Percentiles rank a stretch among this genome's conserved stretches.
phyloP scores from a whole-genome alignment of 2,888 invertebrate species.

The Drosophila meridiana region DNA sequence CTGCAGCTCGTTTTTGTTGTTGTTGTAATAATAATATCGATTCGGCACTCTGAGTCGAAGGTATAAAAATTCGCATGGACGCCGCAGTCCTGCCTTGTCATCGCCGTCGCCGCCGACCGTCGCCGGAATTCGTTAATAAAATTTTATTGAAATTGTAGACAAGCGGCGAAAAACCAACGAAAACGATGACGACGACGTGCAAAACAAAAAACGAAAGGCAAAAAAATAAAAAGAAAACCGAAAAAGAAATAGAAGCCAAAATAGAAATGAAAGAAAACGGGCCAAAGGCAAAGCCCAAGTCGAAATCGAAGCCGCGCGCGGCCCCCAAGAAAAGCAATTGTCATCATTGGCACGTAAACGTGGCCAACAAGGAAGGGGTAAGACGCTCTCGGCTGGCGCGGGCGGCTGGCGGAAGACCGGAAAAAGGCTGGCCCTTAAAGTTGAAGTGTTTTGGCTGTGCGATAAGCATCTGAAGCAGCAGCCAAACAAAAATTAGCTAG shows the following conservation, averaged over 20 bases:
- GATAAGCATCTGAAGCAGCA: conserved; percentile 78
- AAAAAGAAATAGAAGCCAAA: conserved; percentile 26
- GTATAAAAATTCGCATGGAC: conserved; percentile 69
- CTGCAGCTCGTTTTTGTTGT: conserved; percentile 49
- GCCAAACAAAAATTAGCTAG: conserved; percentile 33
- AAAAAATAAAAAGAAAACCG: conserved; percentile 56
- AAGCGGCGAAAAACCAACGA: conserved; percentile 80
- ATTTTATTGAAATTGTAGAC: conserved; percentile 85
- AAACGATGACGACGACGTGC: conserved; percentile 72
- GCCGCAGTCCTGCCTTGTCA: conserved; percentile 59
- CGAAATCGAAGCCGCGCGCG: conserved; percentile 68
- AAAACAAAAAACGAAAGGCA: conserved; percentile 72
- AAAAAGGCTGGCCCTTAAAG: conserved; percentile 71
- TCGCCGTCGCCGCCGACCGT: conserved; percentile 73
- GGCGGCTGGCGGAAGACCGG: conserved; percentile 50
- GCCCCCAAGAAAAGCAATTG: conserved; percentile 77
- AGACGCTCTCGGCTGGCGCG: conserved; percentile 5
- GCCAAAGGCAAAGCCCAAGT: conserved; percentile 30
- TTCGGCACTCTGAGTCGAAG: conserved; percentile 62
- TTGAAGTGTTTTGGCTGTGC: conserved; percentile 71
- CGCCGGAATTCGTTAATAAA: conserved; percentile 84
- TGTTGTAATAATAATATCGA: conserved; percentile 81
- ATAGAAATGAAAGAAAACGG: conserved; percentile 43
- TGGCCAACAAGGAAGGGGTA: conserved; percentile 23
- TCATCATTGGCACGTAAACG: conserved; percentile 82